Conservation (phyloP, 2,888 invertebrate genomes). For the Sphaerophoria taeniata region DNA sequence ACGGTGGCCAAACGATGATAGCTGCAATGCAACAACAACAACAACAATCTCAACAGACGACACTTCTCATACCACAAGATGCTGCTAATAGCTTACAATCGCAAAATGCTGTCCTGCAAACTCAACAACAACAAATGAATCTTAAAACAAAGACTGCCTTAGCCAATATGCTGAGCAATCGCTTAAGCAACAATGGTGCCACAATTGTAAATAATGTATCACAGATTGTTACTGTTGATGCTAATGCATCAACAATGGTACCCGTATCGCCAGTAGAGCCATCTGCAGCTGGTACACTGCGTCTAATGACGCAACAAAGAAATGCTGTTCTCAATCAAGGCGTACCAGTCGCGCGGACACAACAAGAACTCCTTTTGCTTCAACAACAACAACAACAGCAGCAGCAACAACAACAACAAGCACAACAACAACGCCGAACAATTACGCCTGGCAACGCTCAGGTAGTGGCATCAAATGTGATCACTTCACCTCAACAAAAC, state of each 20-base stretch:
- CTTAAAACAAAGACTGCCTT: conserved; percentile 96
- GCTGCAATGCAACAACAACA: conserved; percentile 76
- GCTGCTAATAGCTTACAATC: conserved; percentile 48
- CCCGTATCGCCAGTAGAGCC: conserved; percentile 82
- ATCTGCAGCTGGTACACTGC: conserved; percentile 88
- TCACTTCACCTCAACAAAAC: conserved; percentile 80
- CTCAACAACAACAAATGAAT: conserved; percentile 87
- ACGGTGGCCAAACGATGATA: conserved; percentile 76
- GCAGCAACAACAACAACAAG: conserved; percentile 83
- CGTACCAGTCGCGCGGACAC: conserved; percentile 73
- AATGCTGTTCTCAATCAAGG: conserved; percentile 85
- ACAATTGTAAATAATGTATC: conserved; percentile 71
- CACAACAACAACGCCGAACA: conserved; percentile 83
- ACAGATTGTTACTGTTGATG: conserved; percentile 76
- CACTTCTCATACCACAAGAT: conserved; percentile 74
- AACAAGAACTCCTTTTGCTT: conserved; percentile 84
- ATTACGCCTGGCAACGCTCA: conserved; percentile 83
- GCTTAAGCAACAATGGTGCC: conserved; percentile 85
- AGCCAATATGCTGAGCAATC: conserved; percentile 95
- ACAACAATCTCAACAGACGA: conserved; percentile 52
- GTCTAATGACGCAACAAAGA: conserved; percentile 93
- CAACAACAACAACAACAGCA: conserved; percentile 84
- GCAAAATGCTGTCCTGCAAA: conserved; percentile 84
- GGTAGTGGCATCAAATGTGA: conserved; percentile 76
- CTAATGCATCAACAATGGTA: conserved; percentile 81